Evolutionary conservation across 2,888 invertebrate genomes (phyloP).

Genomic region (Taenaris catops): DNA sequence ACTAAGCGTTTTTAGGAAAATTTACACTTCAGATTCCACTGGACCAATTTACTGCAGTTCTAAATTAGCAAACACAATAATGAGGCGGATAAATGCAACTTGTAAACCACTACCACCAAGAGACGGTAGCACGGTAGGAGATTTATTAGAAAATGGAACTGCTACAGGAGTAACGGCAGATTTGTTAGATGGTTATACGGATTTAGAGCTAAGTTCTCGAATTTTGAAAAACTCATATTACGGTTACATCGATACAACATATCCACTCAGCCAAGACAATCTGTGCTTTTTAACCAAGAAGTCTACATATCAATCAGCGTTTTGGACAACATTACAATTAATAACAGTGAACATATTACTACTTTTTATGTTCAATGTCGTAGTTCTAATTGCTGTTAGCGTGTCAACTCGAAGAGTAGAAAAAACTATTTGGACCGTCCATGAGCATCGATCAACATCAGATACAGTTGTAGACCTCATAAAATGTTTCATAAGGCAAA

Average conservation of each 20-base stretch:
- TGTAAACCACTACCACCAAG: constrained; percentile 52
- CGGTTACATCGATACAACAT: constrained; percentile 71
- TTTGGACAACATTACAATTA: constrained; percentile 55
- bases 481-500: constrained; percentile 65
- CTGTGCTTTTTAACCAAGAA: constrained; percentile 78
- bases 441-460: constrained; percentile 36
- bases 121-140: constrained; percentile 62
- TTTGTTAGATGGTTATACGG: constrained; percentile 68
- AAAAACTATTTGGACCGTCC: constrained; percentile 36
- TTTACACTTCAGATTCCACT: constrained; percentile 43
- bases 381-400: constrained; percentile 39
- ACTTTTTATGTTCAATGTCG: constrained; percentile 42
- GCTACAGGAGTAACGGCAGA: constrained; percentile 67
- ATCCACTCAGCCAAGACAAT: constrained; percentile 73
- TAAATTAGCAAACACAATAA: constrained; percentile 45
- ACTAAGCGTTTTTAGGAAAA: constrained; percentile 56
- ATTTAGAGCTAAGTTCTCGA: constrained; percentile 74
- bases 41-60: constrained; percentile 51
- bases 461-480: constrained; percentile 47
- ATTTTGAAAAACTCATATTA: constrained; percentile 72
- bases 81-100: constrained; percentile 54
- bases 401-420: constrained; percentile 46
- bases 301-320: constrained; percentile 63
- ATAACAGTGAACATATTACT: constrained; percentile 49
- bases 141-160: constrained; percentile 58